These are phyloP conservation scores for Galeruca laticollis DNA, from an alignment of 2,888 invertebrate species.

Conservation along the genomic window DNA sequence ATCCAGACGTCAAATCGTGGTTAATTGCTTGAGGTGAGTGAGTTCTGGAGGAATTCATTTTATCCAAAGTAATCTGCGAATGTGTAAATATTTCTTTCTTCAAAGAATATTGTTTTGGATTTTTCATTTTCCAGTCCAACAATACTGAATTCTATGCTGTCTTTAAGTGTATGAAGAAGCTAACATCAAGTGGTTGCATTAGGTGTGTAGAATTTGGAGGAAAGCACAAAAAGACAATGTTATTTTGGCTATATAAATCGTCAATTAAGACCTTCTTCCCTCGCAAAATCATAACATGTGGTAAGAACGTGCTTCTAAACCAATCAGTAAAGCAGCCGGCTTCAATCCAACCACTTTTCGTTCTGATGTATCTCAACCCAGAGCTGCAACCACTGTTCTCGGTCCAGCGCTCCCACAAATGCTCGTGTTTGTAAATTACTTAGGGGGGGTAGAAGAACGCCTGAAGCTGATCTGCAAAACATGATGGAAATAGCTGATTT, in stretches of 20 bases:
- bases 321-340: conserved; percentile 41
- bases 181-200: conserved; percentile 29
- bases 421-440: conserved; percentile 59
- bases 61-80: too few species aligned
- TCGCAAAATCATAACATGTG: conserved; percentile 39
- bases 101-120: too few species aligned
- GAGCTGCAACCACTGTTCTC: conserved; percentile 57
- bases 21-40: too few species aligned
- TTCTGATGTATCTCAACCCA: conserved; percentile 46
- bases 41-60: too few species aligned
- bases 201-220: conserved; percentile 36
- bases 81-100: too few species aligned
- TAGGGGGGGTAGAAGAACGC: conserved; percentile 59
- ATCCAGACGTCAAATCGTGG: too few species aligned
- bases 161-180: conserved; percentile 20
- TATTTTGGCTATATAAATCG: conserved; percentile 27
- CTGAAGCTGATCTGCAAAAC: conserved; percentile 58
- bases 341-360: conserved; percentile 45
- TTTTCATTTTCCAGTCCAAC: too few species aligned
- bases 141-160: conserved; percentile 21
- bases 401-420: conserved; percentile 51
- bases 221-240: conserved; percentile 36
- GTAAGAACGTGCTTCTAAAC: conserved; percentile 41
- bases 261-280: conserved; percentile 43
- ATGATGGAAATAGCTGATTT: conserved; percentile 56